Conservation (phyloP, 2,113 vertebrate species). For the Urocynchramus pylzowi region DNA sequence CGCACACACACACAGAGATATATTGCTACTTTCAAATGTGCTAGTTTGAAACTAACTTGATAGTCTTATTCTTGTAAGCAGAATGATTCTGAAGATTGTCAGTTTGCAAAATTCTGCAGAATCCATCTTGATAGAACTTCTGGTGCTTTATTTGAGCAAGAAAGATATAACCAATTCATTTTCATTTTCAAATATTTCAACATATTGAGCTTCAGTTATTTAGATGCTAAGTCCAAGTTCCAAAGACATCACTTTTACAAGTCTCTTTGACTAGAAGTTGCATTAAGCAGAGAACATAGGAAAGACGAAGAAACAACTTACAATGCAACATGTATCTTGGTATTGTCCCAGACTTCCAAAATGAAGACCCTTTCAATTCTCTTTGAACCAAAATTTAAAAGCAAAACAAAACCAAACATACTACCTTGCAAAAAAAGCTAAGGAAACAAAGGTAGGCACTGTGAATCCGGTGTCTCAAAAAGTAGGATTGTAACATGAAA, state of each 20-base stretch:
- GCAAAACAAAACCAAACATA: background rate
- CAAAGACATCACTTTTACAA: background rate
- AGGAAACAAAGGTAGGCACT: background rate
- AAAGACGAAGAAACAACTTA: background rate
- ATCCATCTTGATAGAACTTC: background rate
- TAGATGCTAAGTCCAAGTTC: background rate
- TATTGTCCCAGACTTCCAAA: background rate
- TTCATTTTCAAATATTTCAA: background rate
- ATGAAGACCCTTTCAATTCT: background rate
- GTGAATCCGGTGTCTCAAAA: background rate
- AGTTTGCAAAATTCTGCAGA: background rate
- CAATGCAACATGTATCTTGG: background rate
- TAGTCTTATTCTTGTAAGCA: background rate
- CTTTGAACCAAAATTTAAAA: background rate
- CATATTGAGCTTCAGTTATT: background rate
- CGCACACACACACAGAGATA: background rate
- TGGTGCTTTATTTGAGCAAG: background rate
- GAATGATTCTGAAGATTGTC: background rate
- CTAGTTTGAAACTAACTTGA: slow-evolving; percentile 50
- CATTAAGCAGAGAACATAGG: background rate
- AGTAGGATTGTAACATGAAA: background rate
- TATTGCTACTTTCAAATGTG: slow-evolving; percentile 28
- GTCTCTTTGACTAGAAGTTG: background rate
- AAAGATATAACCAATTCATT: background rate
- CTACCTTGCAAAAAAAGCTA: background rate